A percentile compares a stretch with the other conserved stretches of the same genome.
Evolutionary conservation across 2,888 invertebrate species (phyloP).

Genomic region (Philhelius pedissequus): DNA sequence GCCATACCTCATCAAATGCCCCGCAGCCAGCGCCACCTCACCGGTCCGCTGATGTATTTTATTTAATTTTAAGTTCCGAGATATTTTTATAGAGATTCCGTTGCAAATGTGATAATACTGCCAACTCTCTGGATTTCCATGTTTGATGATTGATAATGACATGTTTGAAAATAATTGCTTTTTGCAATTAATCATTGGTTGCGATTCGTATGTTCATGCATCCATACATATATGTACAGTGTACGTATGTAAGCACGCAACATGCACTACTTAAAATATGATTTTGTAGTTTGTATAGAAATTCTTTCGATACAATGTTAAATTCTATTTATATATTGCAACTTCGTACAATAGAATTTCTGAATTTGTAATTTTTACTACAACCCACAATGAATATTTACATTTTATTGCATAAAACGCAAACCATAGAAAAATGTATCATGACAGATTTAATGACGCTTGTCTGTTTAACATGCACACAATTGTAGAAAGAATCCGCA

Average conservation of each 20-base stretch:
- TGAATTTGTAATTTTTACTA: not conserved
- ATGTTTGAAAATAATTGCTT: conserved; percentile 3
- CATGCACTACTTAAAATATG: not conserved
- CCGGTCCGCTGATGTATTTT: not conserved
- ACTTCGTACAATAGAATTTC: not conserved
- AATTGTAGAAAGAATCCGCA: no score
- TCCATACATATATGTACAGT: not conserved
- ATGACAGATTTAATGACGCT: not conserved
- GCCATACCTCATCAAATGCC: not conserved
- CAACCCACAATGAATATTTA: not conserved
- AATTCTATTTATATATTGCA: not conserved
- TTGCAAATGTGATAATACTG: conserved; percentile 1
- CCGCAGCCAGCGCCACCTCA: no score
- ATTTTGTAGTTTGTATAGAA: not conserved
- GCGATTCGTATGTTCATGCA: not conserved
- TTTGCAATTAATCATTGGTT: not conserved
- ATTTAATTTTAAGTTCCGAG: not conserved
- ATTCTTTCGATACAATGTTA: not conserved
- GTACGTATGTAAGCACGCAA: not conserved
- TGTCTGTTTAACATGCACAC: not conserved
- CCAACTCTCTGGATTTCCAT: conserved; percentile 4
- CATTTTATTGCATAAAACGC: not conserved
- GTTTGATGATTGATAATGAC: conserved; percentile 19
- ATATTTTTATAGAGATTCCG: not conserved
- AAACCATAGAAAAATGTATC: not conserved